These are phyloP conservation scores for Athene noctua DNA, from an alignment of 2,113 vertebrate genomes.

Conservation along the genomic window DNA sequence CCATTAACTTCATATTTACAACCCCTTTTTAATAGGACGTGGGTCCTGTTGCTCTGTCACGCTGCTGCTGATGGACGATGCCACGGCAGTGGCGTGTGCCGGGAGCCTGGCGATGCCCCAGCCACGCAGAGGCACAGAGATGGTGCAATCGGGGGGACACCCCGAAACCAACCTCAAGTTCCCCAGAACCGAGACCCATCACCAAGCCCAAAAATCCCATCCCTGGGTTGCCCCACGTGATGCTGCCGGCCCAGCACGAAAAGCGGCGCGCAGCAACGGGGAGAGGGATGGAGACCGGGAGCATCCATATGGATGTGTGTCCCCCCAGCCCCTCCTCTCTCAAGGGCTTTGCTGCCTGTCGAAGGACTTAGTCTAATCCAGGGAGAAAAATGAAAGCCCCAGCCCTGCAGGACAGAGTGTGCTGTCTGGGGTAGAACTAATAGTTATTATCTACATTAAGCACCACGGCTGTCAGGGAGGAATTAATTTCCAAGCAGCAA, in stretches of 20 bases:
- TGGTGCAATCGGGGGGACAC: background rate
- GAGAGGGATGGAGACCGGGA: background rate
- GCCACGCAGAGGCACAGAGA: background rate
- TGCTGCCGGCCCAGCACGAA: background rate
- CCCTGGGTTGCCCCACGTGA: rapidly evolving
- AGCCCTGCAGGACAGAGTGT: background rate
- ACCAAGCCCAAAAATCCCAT: background rate
- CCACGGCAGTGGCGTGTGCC: rapidly evolving
- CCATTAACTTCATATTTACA: background rate
- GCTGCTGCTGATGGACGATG: background rate
- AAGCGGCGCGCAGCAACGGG: background rate
- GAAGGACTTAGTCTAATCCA: constrained; percentile 7
- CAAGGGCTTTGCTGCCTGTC: background rate
- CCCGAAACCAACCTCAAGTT: background rate
- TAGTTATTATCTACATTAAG: constrained; percentile 64
- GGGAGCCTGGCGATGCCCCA: rapidly evolving
- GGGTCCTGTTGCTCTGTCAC: background rate
- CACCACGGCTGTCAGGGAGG: constrained; percentile 43
- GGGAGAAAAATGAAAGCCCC: constrained; percentile 8
- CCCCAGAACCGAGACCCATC: background rate
- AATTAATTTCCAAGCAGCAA: constrained; percentile 50
- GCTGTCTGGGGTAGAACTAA: constrained; percentile 58
- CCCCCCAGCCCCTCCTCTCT: background rate
- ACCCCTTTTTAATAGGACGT: background rate
- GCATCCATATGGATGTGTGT: background rate